phyloP scores from a whole-genome alignment of 2,113 vertebrate species.

The Addax nasomaculatus region DNA sequence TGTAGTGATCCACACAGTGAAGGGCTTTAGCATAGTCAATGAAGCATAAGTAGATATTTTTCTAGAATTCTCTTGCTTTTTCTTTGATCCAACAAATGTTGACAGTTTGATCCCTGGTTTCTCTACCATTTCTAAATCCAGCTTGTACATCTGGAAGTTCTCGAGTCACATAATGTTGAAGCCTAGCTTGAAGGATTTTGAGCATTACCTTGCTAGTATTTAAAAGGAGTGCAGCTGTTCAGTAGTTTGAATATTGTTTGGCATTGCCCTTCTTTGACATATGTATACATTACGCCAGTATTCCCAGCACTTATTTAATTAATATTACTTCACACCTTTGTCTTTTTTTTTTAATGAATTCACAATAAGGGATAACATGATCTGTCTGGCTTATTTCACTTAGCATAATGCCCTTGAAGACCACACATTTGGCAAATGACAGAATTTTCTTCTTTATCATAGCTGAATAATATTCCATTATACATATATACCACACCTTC shows the following conservation, averaged over 20 bases:
- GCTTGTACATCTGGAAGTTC: background rate
- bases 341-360: background rate
- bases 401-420: background rate
- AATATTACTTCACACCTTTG: background rate
- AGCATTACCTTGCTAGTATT: background rate
- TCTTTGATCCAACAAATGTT: background rate
- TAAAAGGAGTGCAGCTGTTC: background rate
- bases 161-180: background rate
- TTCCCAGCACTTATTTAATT: background rate
- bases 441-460: background rate
- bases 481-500: background rate
- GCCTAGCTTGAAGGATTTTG: background rate
- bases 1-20: background rate
- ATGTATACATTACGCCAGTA: background rate
- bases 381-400: background rate
- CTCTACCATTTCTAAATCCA: background rate
- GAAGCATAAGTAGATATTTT: background rate
- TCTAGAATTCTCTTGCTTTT: background rate
- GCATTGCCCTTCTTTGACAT: background rate
- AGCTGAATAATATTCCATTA: background rate
- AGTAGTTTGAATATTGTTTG: background rate
- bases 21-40: background rate
- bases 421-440: background rate
- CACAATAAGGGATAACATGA: background rate
- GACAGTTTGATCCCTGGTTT: background rate